Evolutionary conservation across 2,113 vertebrate species (phyloP), one percentile per base, ranked within the genome.

Genomic region (Paratilapia polleni): DNA sequence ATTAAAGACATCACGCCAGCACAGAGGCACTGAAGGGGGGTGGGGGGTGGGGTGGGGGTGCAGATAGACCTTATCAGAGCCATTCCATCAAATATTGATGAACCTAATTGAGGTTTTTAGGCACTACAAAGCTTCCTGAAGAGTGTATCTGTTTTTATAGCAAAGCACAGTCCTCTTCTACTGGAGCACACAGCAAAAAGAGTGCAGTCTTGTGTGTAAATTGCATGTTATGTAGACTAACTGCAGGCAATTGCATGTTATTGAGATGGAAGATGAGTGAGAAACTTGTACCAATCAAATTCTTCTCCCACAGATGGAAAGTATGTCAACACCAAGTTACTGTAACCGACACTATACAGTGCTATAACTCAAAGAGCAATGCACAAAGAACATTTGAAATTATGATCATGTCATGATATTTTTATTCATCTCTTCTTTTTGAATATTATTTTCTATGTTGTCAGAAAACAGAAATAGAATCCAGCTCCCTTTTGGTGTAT

Each of bases 91-190:
- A 96, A 95, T 95, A 96, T 95, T 95, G 88, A 96, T 96, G 91
- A 82, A 88, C 88, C 91, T 96, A 95, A 95, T 95, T 95, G 95
- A 95, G 94, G 92, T 93, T 96, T 92, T 96, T 95, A 94, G 93
- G 87, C 92, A 92, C 89, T 93, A 91, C 92, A 93, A 91, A 93
- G 92, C 93, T 92, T 93, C 90, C 85, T 87, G 92, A 92, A 85
- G 83, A 93, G 88, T 88, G 77, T 85, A 63, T 92, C 84, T 90
- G 81, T 92, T 89, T 94, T 93, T 87, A 87, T 85, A 24, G 85
- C 75, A 76, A 82, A 91, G 80, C 82, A 89, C 74, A 87, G 83
- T 80, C 70, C 81, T 87, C 70, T 61, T 91, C 76, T 81, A 68
- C 26, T 38, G 66, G 81, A 83, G 36, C 77, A 93, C 87, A 85